Evolutionary conservation across 2,888 invertebrate species (phyloP), one percentile per base, ranked within the genome.

Genomic region (Pardosa pseudoannulata): DNA sequence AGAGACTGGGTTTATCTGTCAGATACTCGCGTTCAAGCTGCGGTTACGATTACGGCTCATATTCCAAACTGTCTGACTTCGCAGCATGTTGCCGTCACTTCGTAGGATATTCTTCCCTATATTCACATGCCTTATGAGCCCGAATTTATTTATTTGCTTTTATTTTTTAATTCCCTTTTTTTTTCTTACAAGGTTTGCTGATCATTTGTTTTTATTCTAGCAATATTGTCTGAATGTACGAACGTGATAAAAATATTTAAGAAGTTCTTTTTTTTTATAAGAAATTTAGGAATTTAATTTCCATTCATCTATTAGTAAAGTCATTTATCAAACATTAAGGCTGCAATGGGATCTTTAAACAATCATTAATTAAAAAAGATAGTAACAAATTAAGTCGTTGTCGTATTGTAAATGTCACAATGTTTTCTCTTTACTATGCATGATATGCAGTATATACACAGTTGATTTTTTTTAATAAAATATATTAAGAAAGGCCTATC

Each of bases 71-170:
- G 83, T 83, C 83, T 46, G 29, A 16, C 23, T 32, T 64, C 83
- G 28, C 83, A 73, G 83, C 78, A 65, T 78, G 78, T 78, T 78
- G 83, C 83, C 83, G 67, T 83, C 78, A 73, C 50, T 46, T 23
- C 23, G 19, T 72, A 11, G 31, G 50, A 68, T 68, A 78, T 78
- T 56, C 56, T 56, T 2, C 13, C 23, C 56, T 1, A 23, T 11
- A 11, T 56, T 56, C 23, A 23, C 56, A n/a, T 56, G 23, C 5
- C 23, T 56, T 23, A 56, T 56, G 56, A 23, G 56, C 16, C 41
- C 11, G 56, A 23, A 56, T 56, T 56, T 56, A 56, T 56, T 56
- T 56, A 23, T 23, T 56, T 56, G 5, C 11, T 23, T 56, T 56
- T 56, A 2, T 56, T 56, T 56, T 56, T 23, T 23, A 23, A 5